Conservation (phyloP, 2,888 invertebrate genomes). For the Lasioglossum villosulum region DNA sequence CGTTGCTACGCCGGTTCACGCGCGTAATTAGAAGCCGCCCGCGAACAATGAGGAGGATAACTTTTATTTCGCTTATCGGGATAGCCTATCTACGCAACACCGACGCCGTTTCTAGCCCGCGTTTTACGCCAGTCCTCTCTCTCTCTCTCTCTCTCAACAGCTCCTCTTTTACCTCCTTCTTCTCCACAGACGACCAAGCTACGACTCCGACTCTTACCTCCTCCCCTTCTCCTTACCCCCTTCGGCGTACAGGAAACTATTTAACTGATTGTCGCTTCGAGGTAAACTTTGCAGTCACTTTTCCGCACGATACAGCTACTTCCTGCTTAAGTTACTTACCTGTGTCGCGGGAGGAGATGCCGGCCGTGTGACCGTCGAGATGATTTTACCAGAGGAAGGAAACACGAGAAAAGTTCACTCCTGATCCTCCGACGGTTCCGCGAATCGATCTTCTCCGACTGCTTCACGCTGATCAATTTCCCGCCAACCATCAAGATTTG, state of each 20-base stretch:
- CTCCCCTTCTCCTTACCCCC: background rate
- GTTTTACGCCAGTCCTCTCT: slow-evolving; percentile 47
- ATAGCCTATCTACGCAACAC: slow-evolving; percentile 75
- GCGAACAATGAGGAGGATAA: slow-evolving; percentile 82
- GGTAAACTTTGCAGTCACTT: slow-evolving; percentile 74
- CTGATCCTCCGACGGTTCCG: background rate
- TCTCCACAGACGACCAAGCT: background rate
- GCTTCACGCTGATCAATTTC: background rate
- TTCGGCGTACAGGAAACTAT: slow-evolving; percentile 73
- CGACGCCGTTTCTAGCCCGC: slow-evolving; percentile 48
- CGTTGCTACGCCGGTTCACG: slow-evolving; percentile 61
- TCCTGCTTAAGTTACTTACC: slow-evolving; percentile 70
- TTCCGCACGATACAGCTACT: slow-evolving; percentile 71
- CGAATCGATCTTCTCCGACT: background rate
- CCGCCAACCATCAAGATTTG: background rate
- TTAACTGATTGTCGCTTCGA: slow-evolving; percentile 77
- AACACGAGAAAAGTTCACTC: slow-evolving; percentile 14
- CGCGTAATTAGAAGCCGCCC: slow-evolving; percentile 81
- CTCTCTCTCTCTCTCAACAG: background rate
- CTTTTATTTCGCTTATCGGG: slow-evolving; percentile 82
- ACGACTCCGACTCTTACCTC: background rate
- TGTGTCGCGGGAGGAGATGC: slow-evolving; percentile 63
- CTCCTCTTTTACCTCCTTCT: background rate
- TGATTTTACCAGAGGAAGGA: slow-evolving; percentile 41
- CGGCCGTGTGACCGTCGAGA: slow-evolving; percentile 46